Evolutionary conservation across 1,140 invertebrate species (phyloP).

Genomic region (Drosophila auraria): DNA sequence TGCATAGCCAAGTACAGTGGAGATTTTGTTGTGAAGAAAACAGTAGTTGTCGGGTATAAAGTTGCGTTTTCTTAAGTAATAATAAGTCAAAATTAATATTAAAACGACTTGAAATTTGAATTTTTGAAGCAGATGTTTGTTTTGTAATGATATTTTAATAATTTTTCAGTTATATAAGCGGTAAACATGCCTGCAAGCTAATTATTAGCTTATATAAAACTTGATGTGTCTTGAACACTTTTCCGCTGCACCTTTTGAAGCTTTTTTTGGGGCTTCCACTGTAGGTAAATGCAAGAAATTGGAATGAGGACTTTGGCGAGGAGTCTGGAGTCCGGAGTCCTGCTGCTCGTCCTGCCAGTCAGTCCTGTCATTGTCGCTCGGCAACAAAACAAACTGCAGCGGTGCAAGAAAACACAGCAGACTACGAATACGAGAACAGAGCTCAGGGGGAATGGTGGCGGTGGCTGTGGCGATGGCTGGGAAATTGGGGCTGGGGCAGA

Average conservation of each 20-base stretch:
- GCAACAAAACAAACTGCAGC: constrained; percentile 59
- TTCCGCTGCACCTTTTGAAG: neutral
- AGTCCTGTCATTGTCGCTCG: constrained; percentile 44
- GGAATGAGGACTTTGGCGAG: constrained; percentile 7
- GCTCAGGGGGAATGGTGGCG: neutral
- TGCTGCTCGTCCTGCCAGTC: constrained; percentile 19
- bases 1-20: constrained; percentile 59
- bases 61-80: no score
- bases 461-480: neutral
- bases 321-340: constrained; percentile 7
- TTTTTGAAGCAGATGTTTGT: neutral
- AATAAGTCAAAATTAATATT: no score
- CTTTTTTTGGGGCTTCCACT: constrained; percentile 4
- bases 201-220: no score
- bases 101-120: neutral
- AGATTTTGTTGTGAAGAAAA: constrained; percentile 9
- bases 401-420: constrained; percentile 59
- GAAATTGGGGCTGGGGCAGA: constrained; percentile 31
- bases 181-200: neutral
- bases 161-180: neutral
- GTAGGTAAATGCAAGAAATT: constrained; percentile 26
- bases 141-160: no score
- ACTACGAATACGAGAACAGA: constrained; percentile 50
- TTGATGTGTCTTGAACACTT: no score
- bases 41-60: neutral